Evolutionary conservation across 2,797 vertebrate genomes (phyloP), one percentile per base, ranked within the genome.

Genomic region (Ispidina picta): DNA sequence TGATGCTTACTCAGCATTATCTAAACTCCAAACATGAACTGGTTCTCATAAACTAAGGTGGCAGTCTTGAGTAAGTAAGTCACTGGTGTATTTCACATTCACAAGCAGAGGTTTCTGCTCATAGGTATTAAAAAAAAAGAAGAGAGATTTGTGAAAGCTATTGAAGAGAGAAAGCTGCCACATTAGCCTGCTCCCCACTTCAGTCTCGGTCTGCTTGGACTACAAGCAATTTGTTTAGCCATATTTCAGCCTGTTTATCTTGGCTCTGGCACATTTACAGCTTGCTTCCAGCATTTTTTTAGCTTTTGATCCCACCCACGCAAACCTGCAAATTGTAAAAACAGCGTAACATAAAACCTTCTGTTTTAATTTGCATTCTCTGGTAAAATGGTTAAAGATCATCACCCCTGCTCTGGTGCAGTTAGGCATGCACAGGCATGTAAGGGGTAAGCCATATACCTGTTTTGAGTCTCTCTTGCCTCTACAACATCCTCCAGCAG

Each of bases 401-500:
- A 7, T 7, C 55, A 7, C 2, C 13, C 15, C 41, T 48, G 44
- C 63, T 78, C 78, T 15, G 35, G 26, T 16, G 28, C 19, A 20
- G 18, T 10, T 52, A 52, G 51, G 51, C 26, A 52, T 29, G 51
- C 51, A 18, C 7, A 35, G 63, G 33, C n/a, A 8, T 0, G 12
- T 3, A 22, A 41, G 44, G 43, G 52, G 25, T 21, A 51, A 72
- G 44, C 39, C 48, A 16, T 0, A 1, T 4, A 16, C 0, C 23
- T 11, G 29, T 7, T 37, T 37, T 28, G 33, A 39, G 28, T 44
- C 20, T 54, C 43, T 33, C 4, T 1, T 43, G 52, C 52, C 44
- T 43, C 7, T 21, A 56, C 28, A 33, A 63, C 44, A 22, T 15
- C 49, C 44, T 69, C 37, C 35, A 54, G 51, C 12, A 15, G 5